phyloP scores from a whole-genome alignment of 2,113 vertebrate genomes.

The Mohoua ochrocephala region DNA sequence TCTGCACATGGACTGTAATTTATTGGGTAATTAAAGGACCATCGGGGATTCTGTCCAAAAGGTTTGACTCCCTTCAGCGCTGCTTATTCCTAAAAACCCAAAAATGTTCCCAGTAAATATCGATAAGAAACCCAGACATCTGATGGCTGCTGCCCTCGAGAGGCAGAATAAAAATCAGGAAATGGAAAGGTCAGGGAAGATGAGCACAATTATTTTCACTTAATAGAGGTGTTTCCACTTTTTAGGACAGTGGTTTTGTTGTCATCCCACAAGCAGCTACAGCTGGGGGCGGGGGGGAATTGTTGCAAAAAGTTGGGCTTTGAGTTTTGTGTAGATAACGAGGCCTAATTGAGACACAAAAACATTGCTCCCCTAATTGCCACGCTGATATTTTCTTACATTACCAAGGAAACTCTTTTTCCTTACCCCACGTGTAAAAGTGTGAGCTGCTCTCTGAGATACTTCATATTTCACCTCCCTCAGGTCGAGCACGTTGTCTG shows the following conservation, averaged over 20 bases:
- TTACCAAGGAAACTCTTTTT: background rate
- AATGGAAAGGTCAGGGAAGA: conserved; percentile 30
- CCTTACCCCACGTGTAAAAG: background rate
- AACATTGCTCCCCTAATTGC: conserved; percentile 48
- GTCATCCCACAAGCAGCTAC: background rate
- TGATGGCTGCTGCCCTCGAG: background rate
- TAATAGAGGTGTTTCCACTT: background rate
- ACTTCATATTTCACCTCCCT: background rate
- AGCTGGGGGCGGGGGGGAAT: background rate
- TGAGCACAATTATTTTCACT: conserved; percentile 5
- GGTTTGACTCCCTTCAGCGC: background rate
- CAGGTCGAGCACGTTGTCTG: background rate
- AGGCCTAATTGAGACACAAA: conserved; percentile 18
- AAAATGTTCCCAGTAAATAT: background rate
- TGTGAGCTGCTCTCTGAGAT: background rate
- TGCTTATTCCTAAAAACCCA: background rate
- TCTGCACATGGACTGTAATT: conserved; percentile 2
- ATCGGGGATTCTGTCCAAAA: background rate
- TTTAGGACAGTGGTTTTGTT: background rate
- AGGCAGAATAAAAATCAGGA: background rate
- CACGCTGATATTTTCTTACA: conserved; percentile 21
- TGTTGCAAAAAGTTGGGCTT: background rate
- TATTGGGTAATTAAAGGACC: conserved; percentile 3
- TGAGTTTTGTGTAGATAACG: background rate
- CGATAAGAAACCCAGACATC: background rate